A percentile compares a stretch with the other conserved stretches of the same genome.
Evolutionary conservation across 2,797 vertebrate genomes (phyloP).

Genomic region (Heterohyrax brucei): DNA sequence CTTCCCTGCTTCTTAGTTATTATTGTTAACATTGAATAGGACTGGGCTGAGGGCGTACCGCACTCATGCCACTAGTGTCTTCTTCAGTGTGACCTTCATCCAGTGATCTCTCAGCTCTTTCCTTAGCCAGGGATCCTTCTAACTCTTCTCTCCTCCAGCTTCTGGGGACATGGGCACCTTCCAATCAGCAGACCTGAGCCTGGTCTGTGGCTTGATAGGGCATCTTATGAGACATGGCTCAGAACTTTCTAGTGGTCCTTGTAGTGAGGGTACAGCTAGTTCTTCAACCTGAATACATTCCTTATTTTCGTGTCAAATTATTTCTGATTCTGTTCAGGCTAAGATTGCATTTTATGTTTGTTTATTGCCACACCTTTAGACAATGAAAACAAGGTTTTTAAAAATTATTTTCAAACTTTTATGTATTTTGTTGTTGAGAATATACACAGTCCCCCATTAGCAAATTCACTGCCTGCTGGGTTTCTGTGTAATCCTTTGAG

Average conservation of each 20-base stretch:
- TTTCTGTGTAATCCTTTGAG: not conserved
- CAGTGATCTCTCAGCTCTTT: not conserved
- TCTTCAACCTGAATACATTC: conserved; percentile 42
- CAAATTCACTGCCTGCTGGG: no score
- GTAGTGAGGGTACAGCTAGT: conserved; percentile 1
- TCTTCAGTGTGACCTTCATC: conserved; percentile 10
- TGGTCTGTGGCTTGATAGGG: not conserved
- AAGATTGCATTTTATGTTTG: conserved; percentile 45
- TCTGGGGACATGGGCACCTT: not conserved
- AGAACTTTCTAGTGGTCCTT: conserved; percentile 59
- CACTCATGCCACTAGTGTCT: not conserved
- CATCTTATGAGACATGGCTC: conserved; percentile 1
- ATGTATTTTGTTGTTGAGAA: not conserved
- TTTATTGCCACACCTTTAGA: conserved; percentile 10
- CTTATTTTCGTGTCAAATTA: conserved; percentile 47
- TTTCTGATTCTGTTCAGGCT: conserved; percentile 12
- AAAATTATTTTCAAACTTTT: not conserved
- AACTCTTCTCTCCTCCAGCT: not conserved
- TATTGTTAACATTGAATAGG: conserved; percentile 1
- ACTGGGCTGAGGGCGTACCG: not conserved
- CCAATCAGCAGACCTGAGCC: not conserved
- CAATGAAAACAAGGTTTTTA: not conserved
- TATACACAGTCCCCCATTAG: not conserved
- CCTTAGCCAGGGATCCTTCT: not conserved
- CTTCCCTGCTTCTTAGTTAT: not conserved